phyloP scores from a whole-genome alignment of 1,140 invertebrate species.

The Vanessa tameamea region DNA sequence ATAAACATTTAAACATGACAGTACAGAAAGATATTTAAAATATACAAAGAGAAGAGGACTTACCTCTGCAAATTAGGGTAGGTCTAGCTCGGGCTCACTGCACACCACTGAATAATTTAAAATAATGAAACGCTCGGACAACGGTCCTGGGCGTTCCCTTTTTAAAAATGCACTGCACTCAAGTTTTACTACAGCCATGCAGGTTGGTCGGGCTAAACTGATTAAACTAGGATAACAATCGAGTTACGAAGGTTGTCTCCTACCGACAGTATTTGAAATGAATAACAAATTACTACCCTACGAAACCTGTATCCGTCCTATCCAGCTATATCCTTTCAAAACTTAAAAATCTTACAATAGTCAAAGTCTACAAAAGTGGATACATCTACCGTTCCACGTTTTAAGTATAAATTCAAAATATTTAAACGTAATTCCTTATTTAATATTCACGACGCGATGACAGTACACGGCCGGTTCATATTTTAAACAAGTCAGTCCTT shows the following conservation, averaged over 20 bases:
- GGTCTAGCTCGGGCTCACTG: conserved; percentile 45
- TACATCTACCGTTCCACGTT: not conserved
- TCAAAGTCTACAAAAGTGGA: not conserved
- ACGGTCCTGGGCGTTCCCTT: conserved; percentile 62
- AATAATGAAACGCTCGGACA: conserved; percentile 74
- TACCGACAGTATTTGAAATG: conserved; percentile 40
- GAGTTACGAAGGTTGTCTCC: conserved; percentile 64
- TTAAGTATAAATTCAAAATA: not conserved
- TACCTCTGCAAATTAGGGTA: conserved; percentile 48
- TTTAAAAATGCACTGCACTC: conserved; percentile 79
- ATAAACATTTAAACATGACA: not conserved
- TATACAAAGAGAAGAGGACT: conserved; percentile 49
- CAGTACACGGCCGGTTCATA: not conserved
- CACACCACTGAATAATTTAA: conserved; percentile 76
- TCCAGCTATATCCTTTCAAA: not conserved
- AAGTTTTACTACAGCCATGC: conserved; percentile 66
- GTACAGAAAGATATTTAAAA: not conserved
- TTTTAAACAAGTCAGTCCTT: not conserved
- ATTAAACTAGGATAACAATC: conserved; percentile 59
- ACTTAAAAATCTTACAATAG: not conserved
- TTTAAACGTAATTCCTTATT: conserved; percentile 7
- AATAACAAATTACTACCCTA: conserved; percentile 19
- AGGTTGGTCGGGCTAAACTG: conserved; percentile 69
- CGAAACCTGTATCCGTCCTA: not conserved
- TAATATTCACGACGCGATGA: conserved; percentile 18